phyloP scores from a whole-genome alignment of 2,797 vertebrate species.

The Rallus crepitans region DNA sequence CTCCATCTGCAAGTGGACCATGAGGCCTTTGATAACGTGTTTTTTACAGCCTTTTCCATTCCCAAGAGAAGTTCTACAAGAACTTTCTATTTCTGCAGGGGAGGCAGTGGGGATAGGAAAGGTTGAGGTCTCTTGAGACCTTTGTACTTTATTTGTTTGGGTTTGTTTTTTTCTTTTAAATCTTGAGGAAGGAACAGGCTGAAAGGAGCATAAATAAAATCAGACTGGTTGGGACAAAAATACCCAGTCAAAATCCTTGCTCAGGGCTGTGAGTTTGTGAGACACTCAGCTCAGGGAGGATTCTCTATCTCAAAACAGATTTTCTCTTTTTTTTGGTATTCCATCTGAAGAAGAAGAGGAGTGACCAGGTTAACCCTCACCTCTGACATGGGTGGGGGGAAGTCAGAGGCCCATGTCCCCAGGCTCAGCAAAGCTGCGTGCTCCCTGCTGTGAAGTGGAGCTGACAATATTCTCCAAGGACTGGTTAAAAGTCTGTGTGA shows the following conservation, averaged over 20 bases:
- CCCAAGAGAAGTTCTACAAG: neutral
- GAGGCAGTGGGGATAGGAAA: neutral
- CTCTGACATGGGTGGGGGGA: neutral
- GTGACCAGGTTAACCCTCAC: neutral
- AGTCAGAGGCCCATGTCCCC: neutral
- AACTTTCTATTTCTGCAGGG: slow-evolving; percentile 44
- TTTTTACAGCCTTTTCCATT: neutral
- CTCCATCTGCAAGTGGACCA: rapidly evolving
- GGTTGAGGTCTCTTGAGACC: slow-evolving; percentile 12
- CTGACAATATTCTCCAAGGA: rapidly evolving
- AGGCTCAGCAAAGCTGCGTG: neutral
- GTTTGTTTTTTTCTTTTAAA: neutral
- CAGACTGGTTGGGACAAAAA: neutral
- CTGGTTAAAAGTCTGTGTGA: neutral
- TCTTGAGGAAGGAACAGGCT: slow-evolving; percentile 45
- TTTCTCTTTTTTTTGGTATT: neutral
- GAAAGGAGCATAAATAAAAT: slow-evolving; percentile 26
- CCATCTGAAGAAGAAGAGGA: neutral
- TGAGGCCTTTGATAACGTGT: rapidly evolving
- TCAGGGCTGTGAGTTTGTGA: neutral
- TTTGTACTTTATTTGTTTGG: slow-evolving; percentile 21
- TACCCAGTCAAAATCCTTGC: neutral
- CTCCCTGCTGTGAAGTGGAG: neutral
- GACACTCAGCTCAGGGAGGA: neutral
- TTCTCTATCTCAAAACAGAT: neutral